Base-by-base conservation (phyloP, 2,888 invertebrate species). In the Oegoconia quadripuncta region DNA sequence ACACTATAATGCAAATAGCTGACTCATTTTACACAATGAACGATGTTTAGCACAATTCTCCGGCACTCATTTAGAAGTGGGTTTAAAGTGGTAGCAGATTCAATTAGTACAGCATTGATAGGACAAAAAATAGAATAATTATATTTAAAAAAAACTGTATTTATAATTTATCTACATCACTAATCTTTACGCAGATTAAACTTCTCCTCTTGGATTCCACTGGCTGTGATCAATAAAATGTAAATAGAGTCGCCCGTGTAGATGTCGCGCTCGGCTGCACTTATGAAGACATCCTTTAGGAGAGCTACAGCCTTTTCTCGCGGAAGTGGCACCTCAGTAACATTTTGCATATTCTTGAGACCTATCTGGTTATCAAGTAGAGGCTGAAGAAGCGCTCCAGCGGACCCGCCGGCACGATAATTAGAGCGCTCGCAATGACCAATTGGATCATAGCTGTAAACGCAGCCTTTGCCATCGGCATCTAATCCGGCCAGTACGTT, bases 251-350 rank as follows among this genome's bases (percentile, higher is more conserved):
- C 99, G 33, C 99, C 99, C 41, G 98, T 98, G 65, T 97, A 95
- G 63, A 98, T 99, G 74, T 99, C 99, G 66, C 99, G 91, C 74
- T 99, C 99, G 1, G 98, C 96, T 3, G 99, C 99, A 37, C 98
- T 97, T 56, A 97, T 97, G 73, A 99, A 99, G 0, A 96, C 96
- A 87, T 99, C 99, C 64, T 97, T 97, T 27, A 98, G 88, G 20
- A 99, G 89, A 3, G 92, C 89, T 8, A 97, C 74, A 0, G 98
- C 98, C 59, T 93, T 93, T 38, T 97, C 97, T 60, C 91, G 81
- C 0, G 93, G 89, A 9, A 98, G 70, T 0, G 93, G 90, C 1
- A 87, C 89, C 29, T 84, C 83, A 1, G 83, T 86, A 0, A 90
- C 90, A 72, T 93, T 92, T 61, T 93, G 91, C 90, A 94, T 93